A percentile compares a stretch with the other conserved stretches of the same genome.
Evolutionary conservation across 2,888 invertebrate genomes (phyloP).

Genomic region (Micoletzkya japonica): DNA sequence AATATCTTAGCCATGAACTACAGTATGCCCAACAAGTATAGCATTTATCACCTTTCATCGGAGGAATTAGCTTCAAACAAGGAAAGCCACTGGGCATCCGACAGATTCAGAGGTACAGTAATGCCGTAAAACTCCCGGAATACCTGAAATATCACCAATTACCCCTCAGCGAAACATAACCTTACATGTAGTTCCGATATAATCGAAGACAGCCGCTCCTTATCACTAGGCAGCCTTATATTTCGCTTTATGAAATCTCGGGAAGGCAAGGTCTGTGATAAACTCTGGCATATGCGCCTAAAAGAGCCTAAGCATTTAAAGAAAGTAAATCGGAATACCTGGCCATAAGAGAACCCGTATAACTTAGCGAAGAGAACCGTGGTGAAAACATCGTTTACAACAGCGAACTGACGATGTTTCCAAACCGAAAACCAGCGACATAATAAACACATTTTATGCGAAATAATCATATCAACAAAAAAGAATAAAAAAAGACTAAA

Average conservation of each 20-base stretch:
- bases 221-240: neutral
- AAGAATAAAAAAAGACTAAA: too few relatives aligned
- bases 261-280: neutral
- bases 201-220: neutral
- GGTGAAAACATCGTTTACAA: too few relatives aligned
- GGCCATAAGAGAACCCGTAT: too few relatives aligned
- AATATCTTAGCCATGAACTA: too few relatives aligned
- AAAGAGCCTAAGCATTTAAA: neutral
- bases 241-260: neutral
- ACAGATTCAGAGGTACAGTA: neutral
- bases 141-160: neutral
- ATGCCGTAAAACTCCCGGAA: constrained; percentile 11
- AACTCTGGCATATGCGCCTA: neutral
- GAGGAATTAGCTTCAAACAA: neutral
- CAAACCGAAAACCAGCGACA: too few relatives aligned
- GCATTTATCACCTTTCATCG: constrained; percentile 18
- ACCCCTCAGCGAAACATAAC: neutral
- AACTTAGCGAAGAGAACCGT: too few relatives aligned
- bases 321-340: too few relatives aligned
- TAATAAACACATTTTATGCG: too few relatives aligned
- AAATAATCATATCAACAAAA: too few relatives aligned
- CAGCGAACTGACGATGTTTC: too few relatives aligned
- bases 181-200: neutral
- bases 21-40: too few relatives aligned
- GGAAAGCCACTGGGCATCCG: constrained; percentile 6